These are phyloP conservation scores for Odocoileus hemionus DNA, from an alignment of 2,113 vertebrate species.

Conservation along the genomic window DNA sequence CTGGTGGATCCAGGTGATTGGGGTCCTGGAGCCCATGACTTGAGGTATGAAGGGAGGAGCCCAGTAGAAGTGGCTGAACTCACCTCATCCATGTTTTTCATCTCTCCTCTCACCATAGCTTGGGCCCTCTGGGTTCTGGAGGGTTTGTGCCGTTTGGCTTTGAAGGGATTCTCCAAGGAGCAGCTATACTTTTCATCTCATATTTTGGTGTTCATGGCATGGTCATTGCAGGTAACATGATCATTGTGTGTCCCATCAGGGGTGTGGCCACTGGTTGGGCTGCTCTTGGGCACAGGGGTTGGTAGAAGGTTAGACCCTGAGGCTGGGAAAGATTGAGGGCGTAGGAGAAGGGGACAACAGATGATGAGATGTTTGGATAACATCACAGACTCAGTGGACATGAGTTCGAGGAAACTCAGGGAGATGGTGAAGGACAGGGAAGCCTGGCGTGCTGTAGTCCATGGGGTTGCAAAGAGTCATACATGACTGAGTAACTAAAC, in stretches of 20 bases:
- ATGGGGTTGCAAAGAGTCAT: neutral
- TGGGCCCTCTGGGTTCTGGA: slow-evolving; percentile 79
- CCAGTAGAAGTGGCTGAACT: neutral
- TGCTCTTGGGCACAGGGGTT: neutral
- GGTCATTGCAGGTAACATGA: slow-evolving; percentile 87
- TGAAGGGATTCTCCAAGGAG: slow-evolving; percentile 86
- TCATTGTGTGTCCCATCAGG: neutral
- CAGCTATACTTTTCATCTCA: slow-evolving; percentile 93
- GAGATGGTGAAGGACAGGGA: neutral
- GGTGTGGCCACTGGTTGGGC: neutral
- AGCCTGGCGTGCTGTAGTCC: neutral
- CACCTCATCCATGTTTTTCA: neutral
- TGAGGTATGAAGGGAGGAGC: accelerated
- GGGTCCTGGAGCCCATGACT: neutral
- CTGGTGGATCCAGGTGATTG: too few species aligned
- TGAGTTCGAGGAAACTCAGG: neutral
- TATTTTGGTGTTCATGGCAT: slow-evolving; percentile 95
- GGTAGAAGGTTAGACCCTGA: neutral
- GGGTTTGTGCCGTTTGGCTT: slow-evolving; percentile 91
- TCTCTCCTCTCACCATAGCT: slow-evolving; percentile 54
- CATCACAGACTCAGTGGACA: accelerated
- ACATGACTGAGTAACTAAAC: neutral
- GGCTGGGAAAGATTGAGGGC: neutral
- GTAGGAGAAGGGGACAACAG: accelerated
- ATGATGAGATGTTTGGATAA: neutral